Conservation (phyloP, 2,797 vertebrate species). For the Diplodus puntazzo region DNA sequence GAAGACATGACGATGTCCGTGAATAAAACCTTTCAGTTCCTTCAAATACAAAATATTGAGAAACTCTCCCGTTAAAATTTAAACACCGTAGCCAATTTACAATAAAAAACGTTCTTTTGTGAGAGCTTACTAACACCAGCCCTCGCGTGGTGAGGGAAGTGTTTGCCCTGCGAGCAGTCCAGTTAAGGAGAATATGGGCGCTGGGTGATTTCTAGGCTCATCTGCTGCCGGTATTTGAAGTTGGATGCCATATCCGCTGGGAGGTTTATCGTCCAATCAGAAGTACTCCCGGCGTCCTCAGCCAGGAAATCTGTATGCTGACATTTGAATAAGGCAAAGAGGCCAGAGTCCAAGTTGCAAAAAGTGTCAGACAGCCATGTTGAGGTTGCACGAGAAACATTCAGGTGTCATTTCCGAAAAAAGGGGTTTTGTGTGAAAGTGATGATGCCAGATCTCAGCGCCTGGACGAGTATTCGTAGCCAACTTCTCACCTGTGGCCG, state of each 20-base stretch:
- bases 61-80: conserved; percentile 14
- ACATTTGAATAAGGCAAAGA: conserved; percentile 10
- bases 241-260: background rate
- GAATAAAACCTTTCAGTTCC: conserved; percentile 32
- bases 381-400: conserved; percentile 57
- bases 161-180: conserved; percentile 42
- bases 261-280: conserved; percentile 9
- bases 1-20: conserved; percentile 2
- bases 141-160: background rate
- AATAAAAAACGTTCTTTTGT: conserved; percentile 12
- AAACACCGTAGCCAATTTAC: conserved; percentile 28
- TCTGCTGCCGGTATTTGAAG: conserved; percentile 13
- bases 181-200: conserved; percentile 14
- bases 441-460: background rate
- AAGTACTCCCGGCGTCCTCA: conserved; percentile 4
- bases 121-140: conserved; percentile 4
- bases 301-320: background rate
- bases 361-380: conserved; percentile 4
- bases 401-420: conserved; percentile 64
- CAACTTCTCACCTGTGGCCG: background rate
- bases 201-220: conserved; percentile 9
- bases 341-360: conserved; percentile 8
- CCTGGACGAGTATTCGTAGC: background rate
- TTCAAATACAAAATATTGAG: conserved; percentile 51
- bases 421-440: conserved; percentile 15